Conservation (phyloP, 2,888 invertebrate genomes). For the Salticus scenicus region DNA sequence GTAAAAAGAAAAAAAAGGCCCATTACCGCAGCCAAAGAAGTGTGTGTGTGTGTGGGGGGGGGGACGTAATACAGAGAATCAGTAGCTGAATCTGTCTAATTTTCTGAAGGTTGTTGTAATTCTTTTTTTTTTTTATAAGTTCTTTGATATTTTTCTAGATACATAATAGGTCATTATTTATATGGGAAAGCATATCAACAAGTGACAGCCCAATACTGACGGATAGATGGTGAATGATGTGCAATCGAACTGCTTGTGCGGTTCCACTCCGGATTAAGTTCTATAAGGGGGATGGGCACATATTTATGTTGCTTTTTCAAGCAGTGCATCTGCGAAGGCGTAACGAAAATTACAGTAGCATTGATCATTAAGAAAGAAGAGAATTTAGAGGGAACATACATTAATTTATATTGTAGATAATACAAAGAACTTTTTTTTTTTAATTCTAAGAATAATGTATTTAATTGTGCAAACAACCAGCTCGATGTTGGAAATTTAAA, state of each 20-base stretch:
- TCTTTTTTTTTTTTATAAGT: conserved; percentile 5
- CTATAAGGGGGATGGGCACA: conserved; percentile 11
- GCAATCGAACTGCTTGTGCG: conserved; percentile 48
- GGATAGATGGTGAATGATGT: conserved; percentile 33
- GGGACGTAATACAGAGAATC: neutral
- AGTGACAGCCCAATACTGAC: conserved; percentile 55
- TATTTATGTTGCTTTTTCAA: conserved; percentile 7
- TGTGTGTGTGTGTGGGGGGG: too few species aligned
- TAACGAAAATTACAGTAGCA: too few species aligned
- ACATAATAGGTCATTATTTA: conserved; percentile 66
- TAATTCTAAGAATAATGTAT: too few species aligned
- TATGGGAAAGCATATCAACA: conserved; percentile 48
- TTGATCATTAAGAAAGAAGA: too few species aligned
- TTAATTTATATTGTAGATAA: too few species aligned
- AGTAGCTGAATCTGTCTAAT: conserved; percentile 16
- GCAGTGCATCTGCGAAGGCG: too few species aligned
- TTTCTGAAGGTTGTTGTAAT: conserved; percentile 2
- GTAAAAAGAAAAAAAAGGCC: conserved; percentile 60
- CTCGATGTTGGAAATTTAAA: too few species aligned
- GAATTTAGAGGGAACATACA: too few species aligned
- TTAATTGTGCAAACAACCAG: too few species aligned
- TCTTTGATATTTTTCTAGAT: conserved; percentile 4
- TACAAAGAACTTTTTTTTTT: too few species aligned
- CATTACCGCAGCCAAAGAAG: conserved; percentile 38
- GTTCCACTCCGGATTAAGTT: conserved; percentile 39